phyloP scores from a whole-genome alignment of 1,140 invertebrate genomes.

The honey bee (Apis mellifera) region Amel_HAv3.1 CM009932.2:6126501-6127000 shows the following conservation, averaged over 20 bases:
- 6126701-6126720: not conserved
- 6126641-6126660: not conserved
- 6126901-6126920: not conserved
- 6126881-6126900: constrained; percentile 1
- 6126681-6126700: not conserved
- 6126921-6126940: not conserved
- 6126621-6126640: not conserved
- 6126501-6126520: constrained; percentile 34
- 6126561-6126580: not conserved
- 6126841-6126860: constrained; percentile 47
- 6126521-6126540: constrained; percentile 58
- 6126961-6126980: constrained; percentile 20
- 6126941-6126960: constrained; percentile 10
- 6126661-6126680: not conserved
- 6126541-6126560: not conserved
- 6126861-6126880: not conserved
- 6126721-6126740: not conserved
- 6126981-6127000: constrained; percentile 73
- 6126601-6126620: constrained; percentile 22
- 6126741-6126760: not conserved
- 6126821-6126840: constrained; percentile 44
- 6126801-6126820: constrained; percentile 60
- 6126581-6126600: constrained; percentile 26
- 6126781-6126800: constrained; percentile 75
- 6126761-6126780: constrained; percentile 76